phyloP scores from a whole-genome alignment of 2,113 vertebrate species.

The Percina caprodes region DNA sequence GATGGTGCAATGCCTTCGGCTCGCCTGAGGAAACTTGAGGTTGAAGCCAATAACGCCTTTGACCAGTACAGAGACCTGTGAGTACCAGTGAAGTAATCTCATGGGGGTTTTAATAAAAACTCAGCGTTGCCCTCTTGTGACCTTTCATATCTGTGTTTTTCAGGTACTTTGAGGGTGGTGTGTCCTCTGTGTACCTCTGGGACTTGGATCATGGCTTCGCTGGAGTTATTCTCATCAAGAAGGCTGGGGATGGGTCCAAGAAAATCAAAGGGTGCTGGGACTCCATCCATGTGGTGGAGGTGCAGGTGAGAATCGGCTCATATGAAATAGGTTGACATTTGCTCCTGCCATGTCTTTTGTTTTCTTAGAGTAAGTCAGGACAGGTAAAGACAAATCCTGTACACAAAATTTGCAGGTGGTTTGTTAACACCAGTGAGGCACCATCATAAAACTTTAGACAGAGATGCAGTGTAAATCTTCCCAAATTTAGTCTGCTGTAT shows the following conservation, averaged over 20 bases:
- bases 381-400: background rate
- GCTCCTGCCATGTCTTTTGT: background rate
- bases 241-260: slow-evolving; percentile 98
- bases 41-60: slow-evolving; percentile 99
- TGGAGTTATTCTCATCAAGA: slow-evolving; percentile 99
- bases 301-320: slow-evolving; percentile 88
- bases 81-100: slow-evolving; percentile 39
- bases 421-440: background rate
- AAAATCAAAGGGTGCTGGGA: slow-evolving; percentile 99
- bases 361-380: background rate
- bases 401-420: background rate
- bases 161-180: slow-evolving; percentile 99
- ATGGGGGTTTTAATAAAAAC: background rate
- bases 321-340: background rate
- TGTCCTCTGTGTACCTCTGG: slow-evolving; percentile 99
- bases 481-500: background rate
- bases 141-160: slow-evolving; percentile 14
- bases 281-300: slow-evolving; percentile 99
- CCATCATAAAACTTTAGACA: background rate
- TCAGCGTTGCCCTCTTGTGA: slow-evolving; percentile 3
- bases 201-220: slow-evolving; percentile 99
- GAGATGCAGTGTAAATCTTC: background rate
- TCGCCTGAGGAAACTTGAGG: slow-evolving; percentile 96
- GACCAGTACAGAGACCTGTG: slow-evolving; percentile 99
- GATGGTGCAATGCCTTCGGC: slow-evolving; percentile 98